Evolutionary conservation across 1,140 invertebrate species (phyloP).

Genomic region (Bombus confusus): DNA sequence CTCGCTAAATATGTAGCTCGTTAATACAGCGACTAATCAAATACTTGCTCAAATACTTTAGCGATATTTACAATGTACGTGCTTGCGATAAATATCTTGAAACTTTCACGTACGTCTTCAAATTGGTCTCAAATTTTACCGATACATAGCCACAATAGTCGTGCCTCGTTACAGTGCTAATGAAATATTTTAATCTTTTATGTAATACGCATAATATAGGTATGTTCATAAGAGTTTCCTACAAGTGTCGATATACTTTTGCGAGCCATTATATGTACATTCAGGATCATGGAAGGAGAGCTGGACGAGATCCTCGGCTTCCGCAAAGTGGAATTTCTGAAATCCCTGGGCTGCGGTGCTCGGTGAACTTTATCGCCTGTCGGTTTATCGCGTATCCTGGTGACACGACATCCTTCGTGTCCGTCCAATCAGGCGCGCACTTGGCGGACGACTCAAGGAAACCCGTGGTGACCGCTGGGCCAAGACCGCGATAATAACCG

Average conservation of each 20-base stretch:
- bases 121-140: too few species aligned
- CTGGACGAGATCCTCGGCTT: slow-evolving; percentile 28
- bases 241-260: not conserved
- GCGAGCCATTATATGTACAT: not conserved
- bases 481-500: slow-evolving; percentile 76
- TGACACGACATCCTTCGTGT: slow-evolving; percentile 79
- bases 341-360: slow-evolving; percentile 51
- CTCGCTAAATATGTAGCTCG: too few species aligned
- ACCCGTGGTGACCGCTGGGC: slow-evolving; percentile 68
- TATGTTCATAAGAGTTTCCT: not conserved
- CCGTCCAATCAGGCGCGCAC: slow-evolving; percentile 77
- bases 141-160: too few species aligned
- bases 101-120: too few species aligned
- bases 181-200: too few species aligned
- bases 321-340: slow-evolving; percentile 61
- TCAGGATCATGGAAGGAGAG: not conserved
- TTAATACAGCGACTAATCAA: too few species aligned
- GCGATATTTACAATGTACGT: too few species aligned
- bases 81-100: too few species aligned
- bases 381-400: slow-evolving; percentile 77
- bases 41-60: too few species aligned
- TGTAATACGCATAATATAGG: not conserved
- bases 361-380: slow-evolving; percentile 66
- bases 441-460: slow-evolving; percentile 78
- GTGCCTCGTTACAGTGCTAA: too few species aligned